Evolutionary conservation across 2,113 vertebrate species (phyloP).

Genomic region (Callithrix jacchus): DNA sequence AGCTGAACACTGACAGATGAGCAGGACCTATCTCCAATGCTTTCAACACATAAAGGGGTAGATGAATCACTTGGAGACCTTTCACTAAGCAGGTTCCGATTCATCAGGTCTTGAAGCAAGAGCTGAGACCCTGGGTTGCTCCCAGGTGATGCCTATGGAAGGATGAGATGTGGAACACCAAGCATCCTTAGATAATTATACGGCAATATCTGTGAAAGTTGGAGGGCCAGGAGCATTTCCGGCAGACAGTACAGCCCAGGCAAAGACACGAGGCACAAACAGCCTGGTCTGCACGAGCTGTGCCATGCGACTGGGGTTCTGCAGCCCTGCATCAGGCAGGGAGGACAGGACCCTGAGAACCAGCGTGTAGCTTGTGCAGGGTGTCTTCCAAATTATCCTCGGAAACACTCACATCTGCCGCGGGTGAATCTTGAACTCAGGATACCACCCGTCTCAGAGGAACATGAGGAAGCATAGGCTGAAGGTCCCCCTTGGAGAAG

Average conservation of each 20-base stretch:
- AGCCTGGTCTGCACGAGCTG: background rate
- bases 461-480: fast-evolving
- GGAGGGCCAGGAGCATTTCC: background rate
- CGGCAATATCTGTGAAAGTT: background rate
- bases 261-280: background rate
- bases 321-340: fast-evolving
- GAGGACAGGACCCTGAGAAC: background rate
- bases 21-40: fast-evolving
- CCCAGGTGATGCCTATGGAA: too few relatives aligned
- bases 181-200: background rate
- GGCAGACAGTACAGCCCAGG: background rate
- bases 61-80: background rate
- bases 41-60: background rate
- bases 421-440: too few relatives aligned
- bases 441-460: background rate
- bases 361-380: fast-evolving
- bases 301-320: background rate
- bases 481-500: too few relatives aligned
- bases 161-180: background rate
- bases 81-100: background rate
- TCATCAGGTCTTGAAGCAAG: background rate
- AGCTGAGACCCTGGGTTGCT: background rate
- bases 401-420: background rate
- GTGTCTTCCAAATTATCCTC: background rate
- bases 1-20: background rate